These are phyloP conservation scores for Enteromius argenteus DNA, from an alignment of 2,797 vertebrate species.

Conservation along the genomic window DNA sequence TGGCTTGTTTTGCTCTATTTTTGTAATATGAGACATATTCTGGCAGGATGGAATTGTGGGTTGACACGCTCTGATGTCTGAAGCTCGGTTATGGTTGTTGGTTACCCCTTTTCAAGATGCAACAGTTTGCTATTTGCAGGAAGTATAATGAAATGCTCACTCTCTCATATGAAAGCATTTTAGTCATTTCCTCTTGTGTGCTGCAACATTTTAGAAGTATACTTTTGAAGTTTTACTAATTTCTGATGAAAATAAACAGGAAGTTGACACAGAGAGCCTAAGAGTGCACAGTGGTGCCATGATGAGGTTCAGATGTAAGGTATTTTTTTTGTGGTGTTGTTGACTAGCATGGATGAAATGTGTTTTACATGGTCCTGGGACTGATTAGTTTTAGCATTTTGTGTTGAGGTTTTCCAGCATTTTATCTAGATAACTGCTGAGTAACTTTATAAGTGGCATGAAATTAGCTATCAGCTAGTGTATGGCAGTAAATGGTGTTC, in stretches of 20 bases:
- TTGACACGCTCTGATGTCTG: slow-evolving; percentile 17
- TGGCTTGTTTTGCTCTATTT: slow-evolving; percentile 28
- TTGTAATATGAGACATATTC: neutral
- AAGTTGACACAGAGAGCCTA: slow-evolving; percentile 7
- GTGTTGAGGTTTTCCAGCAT: neutral
- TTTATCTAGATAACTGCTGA: neutral
- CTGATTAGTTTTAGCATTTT: slow-evolving; percentile 10
- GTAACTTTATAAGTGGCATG: neutral
- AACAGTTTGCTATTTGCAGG: slow-evolving; percentile 24
- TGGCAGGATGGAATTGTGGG: slow-evolving; percentile 20
- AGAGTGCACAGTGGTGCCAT: slow-evolving; percentile 21
- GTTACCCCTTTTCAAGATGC: slow-evolving; percentile 21
- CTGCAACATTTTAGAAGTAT: slow-evolving; percentile 24
- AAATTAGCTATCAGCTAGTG: neutral
- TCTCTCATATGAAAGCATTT: slow-evolving; percentile 13
- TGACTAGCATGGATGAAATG: slow-evolving; percentile 8
- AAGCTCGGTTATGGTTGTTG: slow-evolving; percentile 5
- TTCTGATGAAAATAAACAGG: slow-evolving; percentile 37
- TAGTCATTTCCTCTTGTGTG: slow-evolving; percentile 25
- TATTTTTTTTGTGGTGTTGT: slow-evolving; percentile 10
- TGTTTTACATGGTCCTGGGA: slow-evolving; percentile 8
- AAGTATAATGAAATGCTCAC: slow-evolving; percentile 12
- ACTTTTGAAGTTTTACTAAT: slow-evolving; percentile 15
- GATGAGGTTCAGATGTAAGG: slow-evolving; percentile 43
- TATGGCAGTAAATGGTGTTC: neutral